A percentile compares a stretch with the other conserved stretches of the same genome.
phyloP scores from a whole-genome alignment of 1,140 invertebrate species.

The Bombus superbus region DNA sequence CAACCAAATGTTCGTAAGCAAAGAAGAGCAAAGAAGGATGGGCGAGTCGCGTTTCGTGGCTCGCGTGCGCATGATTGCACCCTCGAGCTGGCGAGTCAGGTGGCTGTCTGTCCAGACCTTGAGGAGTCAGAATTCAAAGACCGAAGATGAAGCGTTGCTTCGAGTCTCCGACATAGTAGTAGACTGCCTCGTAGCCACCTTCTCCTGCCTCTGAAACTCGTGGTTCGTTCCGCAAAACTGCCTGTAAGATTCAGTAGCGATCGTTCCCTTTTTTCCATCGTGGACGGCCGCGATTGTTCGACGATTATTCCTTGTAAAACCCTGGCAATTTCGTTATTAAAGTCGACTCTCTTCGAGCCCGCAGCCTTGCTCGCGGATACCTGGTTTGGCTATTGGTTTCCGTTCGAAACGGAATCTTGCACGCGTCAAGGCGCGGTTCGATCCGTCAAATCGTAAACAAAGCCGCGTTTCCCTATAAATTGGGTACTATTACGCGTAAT shows the following conservation, averaged over 20 bases:
- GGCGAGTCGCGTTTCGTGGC: constrained; percentile 39
- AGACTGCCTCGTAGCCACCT: constrained; percentile 53
- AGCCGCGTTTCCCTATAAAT: not conserved
- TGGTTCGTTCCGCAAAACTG: constrained; percentile 44
- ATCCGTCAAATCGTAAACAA: not conserved
- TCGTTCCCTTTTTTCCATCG: not conserved
- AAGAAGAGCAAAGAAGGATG: constrained; percentile 28
- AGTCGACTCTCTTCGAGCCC: not conserved
- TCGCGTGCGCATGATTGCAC: constrained; percentile 80
- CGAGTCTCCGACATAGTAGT: constrained; percentile 46
- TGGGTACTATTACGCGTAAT: not conserved
- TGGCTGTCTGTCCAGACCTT: constrained; percentile 70
- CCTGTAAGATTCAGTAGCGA: constrained; percentile 38
- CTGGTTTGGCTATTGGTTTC: not conserved
- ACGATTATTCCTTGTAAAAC: constrained; percentile 39
- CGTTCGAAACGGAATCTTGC: not conserved
- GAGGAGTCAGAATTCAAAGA: constrained; percentile 73
- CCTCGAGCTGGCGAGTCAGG: constrained; percentile 75
- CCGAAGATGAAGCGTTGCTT: constrained; percentile 64
- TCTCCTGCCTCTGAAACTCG: constrained; percentile 46
- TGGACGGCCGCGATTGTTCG: constrained; percentile 38
- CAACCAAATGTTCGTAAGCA: constrained; percentile 31
- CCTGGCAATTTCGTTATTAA: constrained; percentile 49
- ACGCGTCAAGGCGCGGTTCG: not conserved
- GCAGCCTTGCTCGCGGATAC: not conserved